Evolutionary conservation across 2,888 invertebrate genomes (phyloP).

Genomic region (Temnothorax rugatulus): DNA sequence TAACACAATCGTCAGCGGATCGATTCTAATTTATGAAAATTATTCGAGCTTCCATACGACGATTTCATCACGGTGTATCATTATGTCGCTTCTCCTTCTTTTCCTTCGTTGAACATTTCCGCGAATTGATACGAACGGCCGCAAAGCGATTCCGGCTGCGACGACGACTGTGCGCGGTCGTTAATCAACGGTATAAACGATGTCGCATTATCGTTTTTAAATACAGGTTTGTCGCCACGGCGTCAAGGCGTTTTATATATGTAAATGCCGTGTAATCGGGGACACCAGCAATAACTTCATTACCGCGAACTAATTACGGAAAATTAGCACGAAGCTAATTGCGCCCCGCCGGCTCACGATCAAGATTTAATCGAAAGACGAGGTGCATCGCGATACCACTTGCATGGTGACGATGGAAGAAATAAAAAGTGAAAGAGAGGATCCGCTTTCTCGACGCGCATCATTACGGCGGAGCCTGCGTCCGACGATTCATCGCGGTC

Average conservation of each 20-base stretch:
- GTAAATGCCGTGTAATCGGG: conserved; percentile 82
- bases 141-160: conserved; percentile 50
- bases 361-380: conserved; percentile 78
- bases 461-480: conserved; percentile 7
- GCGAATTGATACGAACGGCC: conserved; percentile 18
- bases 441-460: conserved; percentile 15
- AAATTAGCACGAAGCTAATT: conserved; percentile 82
- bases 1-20: conserved; percentile 19
- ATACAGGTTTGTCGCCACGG: conserved; percentile 57
- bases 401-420: conserved; percentile 1
- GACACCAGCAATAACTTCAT: conserved; percentile 83
- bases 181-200: conserved; percentile 79
- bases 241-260: conserved; percentile 77
- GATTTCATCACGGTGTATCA: neutral
- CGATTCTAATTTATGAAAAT: conserved; percentile 49
- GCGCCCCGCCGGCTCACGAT: conserved; percentile 63
- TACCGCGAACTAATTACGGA: conserved; percentile 80
- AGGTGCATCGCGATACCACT: conserved; percentile 29
- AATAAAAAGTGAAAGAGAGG: conserved; percentile 23
- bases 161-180: conserved; percentile 65
- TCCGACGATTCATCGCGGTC: conserved; percentile 19
- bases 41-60: neutral
- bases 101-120: conserved; percentile 11
- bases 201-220: conserved; percentile 69
- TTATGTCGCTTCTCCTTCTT: neutral